Base-by-base conservation (phyloP, 2,797 vertebrate genomes). In the Enteromius radiatus region DNA sequence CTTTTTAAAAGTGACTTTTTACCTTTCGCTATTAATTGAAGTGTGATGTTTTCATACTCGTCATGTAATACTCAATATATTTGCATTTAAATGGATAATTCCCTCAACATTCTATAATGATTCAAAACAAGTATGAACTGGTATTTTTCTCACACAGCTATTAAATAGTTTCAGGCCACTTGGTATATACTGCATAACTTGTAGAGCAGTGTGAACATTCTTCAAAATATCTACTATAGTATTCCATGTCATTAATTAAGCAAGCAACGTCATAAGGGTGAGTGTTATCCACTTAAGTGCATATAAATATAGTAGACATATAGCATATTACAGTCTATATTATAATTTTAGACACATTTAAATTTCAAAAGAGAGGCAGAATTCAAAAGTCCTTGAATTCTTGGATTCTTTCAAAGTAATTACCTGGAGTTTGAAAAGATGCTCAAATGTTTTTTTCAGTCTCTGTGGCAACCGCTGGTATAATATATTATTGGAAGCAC, bases 311-410 rank as follows among this genome's bases (percentile, higher is more conserved):
- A 56, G 31, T 54, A 7, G 11, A 74, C 11, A 38, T 38, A 38
- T 2, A 67, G 33, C 4, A 28, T 61, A 61, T 5, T 61, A 15
- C 56, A 14, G 23, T 33, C 33, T 26, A 26, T 59, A 26, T 59
- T 59, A 14, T 10, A 36, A 19, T 21, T 19, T 36, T 33, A 36
- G 28, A 10, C 61, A 19, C 2, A 5, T 23, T 38, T 41, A 12
- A 5, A 70, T 23, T 14, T 23, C 23, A 47, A 21, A 52, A 33
- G 26, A 52, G 28, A 52, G 14, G 28, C 47, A 73, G 19, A 52
- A 28, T 45, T 70, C n/a, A 26, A 70, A 70, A 45, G 45, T 69
- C 21, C 45, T 78, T 78, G 21, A 28, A 67, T 78, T 64, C 36
- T 19, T 49, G 14, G 2, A 76, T 2, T 11, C 1, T 31, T 76